Conservation (phyloP, 2,888 invertebrate species). For the Tetragnatha montana region DNA sequence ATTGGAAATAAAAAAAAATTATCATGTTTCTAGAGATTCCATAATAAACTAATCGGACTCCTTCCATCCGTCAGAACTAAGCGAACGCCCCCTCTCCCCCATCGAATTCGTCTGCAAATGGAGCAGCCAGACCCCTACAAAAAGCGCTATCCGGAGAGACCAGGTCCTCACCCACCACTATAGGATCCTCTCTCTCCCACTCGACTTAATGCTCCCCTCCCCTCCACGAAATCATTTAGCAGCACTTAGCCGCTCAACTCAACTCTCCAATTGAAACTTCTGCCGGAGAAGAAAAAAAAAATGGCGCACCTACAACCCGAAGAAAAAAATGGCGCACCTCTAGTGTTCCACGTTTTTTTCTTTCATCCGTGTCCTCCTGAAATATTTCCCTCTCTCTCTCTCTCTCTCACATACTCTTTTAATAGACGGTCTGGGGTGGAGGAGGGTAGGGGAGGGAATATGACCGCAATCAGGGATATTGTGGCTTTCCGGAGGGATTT, state of each 20-base stretch:
- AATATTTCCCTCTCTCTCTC: not conserved
- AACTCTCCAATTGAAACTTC: constrained; percentile 31
- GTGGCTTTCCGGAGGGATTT: constrained; percentile 42
- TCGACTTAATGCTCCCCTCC: constrained; percentile 14
- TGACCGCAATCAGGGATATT: constrained; percentile 52
- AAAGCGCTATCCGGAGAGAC: constrained; percentile 23
- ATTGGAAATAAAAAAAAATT: too few relatives aligned
- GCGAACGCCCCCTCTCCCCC: constrained; percentile 23
- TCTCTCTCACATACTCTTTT: constrained; percentile 43
- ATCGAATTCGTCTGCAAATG: constrained; percentile 39
- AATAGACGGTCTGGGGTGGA: constrained; percentile 23
- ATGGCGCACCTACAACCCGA: not conserved
- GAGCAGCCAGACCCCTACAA: constrained; percentile 6
- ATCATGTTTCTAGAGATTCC: too few relatives aligned
- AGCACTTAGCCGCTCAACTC: constrained; percentile 58
- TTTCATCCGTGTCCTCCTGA: constrained; percentile 8
- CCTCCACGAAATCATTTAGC: constrained; percentile 57
- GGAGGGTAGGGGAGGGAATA: constrained; percentile 16
- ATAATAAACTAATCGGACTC: not conserved
- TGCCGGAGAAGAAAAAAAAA: constrained; percentile 1
- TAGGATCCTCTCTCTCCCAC: constrained; percentile 1
- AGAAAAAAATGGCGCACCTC: constrained; percentile 29
- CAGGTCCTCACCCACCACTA: constrained; percentile 9
- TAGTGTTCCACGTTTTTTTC: constrained; percentile 18
- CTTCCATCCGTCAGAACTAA: not conserved